Evolutionary conservation across 2,797 vertebrate genomes (phyloP), one percentile per base, ranked within the genome.

Genomic region (Tenualosa ilisha): DNA sequence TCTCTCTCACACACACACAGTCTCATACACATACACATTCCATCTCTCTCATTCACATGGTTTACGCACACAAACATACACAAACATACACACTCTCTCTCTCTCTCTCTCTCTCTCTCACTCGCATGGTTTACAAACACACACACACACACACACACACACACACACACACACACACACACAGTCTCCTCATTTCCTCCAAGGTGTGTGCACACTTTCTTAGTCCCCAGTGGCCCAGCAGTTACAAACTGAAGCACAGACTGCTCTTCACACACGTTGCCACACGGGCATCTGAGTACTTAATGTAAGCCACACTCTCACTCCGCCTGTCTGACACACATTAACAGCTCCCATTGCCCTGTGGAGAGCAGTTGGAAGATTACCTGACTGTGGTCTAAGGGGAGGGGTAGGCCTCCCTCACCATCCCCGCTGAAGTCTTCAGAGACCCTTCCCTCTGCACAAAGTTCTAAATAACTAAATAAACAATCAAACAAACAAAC

Each of bases 221-320:
- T 13, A 65, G 46, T 7, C 68, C 37, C 54, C 4, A 43, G 40
- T 79, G 50, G 12, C 85, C 63, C n/a, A 24, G 31, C 63, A 6
- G 22, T 5, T 15, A 17, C 12, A 43, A 15, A 40, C 13, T 1
- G 46, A 54, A 37, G 54, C 54, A 46, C n/a, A 63, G 72, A 12
- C 61, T 82, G 4, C 8, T 51, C 50, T 81, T 68, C 84, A 85
- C 85, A 49, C 51, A 72, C 54, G 79, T 81, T 31, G 8, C 68
- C 65, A 72, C 63, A 68, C 63, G 11, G 11, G 26, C 24, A 13
- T 3, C 63, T 31, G 8, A 68, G 26, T 31, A 3, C 22, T 37
- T 49, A 9, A 3, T 1, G 56, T 1, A 24, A 24, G 40, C 3
- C 22, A 31, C 82, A 59, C 20, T 22, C 3, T 6, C 51, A 12